phyloP scores from a whole-genome alignment of 2,113 vertebrate species.

The Rhinichthys klamathensis region DNA sequence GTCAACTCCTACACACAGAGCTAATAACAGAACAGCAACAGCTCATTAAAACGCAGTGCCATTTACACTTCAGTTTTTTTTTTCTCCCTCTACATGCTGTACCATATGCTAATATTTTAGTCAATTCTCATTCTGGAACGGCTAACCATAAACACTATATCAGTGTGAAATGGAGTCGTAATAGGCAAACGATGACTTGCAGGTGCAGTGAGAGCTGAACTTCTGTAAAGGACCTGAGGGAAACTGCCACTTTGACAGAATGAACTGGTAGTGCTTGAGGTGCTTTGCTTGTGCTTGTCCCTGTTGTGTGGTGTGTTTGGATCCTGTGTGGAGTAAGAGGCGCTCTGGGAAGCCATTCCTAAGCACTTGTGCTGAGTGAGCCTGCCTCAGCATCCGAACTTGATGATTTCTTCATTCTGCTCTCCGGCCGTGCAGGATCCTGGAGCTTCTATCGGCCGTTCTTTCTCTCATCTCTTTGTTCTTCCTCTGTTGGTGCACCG shows the following conservation, averaged over 20 bases:
- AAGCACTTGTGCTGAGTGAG: conserved; percentile 16
- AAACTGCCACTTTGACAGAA: background rate
- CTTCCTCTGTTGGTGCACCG: background rate
- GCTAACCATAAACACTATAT: conserved; percentile 2
- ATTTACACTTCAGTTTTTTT: conserved; percentile 30
- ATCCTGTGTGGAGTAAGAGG: background rate
- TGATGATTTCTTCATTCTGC: conserved; percentile 34
- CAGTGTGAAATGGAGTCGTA: conserved; percentile 1
- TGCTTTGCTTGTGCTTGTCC: background rate
- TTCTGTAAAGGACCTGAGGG: background rate
- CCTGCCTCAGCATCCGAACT: conserved; percentile 15
- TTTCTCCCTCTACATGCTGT: background rate
- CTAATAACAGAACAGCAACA: conserved; percentile 46
- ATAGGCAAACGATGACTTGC: background rate
- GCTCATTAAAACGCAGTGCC: conserved; percentile 42
- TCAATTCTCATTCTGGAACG: conserved; percentile 11
- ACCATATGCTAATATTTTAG: conserved; percentile 32
- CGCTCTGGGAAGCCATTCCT: background rate
- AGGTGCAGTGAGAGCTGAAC: background rate
- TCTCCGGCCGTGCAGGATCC: background rate
- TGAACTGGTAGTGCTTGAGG: too few species aligned
- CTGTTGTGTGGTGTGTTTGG: background rate
- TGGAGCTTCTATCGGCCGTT: background rate
- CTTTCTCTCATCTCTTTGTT: background rate
- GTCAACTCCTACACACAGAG: conserved; percentile 28